Conservation (phyloP, 2,888 invertebrate species). For the Nipponacmea schrenckii region DNA sequence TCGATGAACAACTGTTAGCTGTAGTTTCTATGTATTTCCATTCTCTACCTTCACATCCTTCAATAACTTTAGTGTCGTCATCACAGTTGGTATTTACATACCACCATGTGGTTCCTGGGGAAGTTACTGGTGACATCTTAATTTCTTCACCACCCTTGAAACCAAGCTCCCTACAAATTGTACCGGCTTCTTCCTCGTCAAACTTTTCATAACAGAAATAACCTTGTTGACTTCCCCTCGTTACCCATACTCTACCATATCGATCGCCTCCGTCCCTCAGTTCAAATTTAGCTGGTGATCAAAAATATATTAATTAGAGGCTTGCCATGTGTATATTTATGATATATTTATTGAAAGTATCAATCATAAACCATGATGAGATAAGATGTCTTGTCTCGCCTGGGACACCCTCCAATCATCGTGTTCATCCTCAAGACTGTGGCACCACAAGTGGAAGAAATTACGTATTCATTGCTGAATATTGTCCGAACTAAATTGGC, state of each 20-base stretch:
- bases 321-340: too few species aligned
- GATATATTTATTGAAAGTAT: too few species aligned
- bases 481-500: too few species aligned
- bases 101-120: not conserved
- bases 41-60: not conserved
- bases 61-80: not conserved
- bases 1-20: not conserved
- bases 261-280: not conserved
- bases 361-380: too few species aligned
- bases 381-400: too few species aligned
- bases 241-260: not conserved
- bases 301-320: not conserved
- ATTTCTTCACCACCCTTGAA: not conserved
- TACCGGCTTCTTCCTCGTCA: not conserved
- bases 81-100: not conserved
- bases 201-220: not conserved
- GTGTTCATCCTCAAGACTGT: too few species aligned
- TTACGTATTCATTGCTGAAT: too few species aligned
- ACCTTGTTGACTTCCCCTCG: not conserved
- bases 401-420: too few species aligned
- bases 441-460: too few species aligned
- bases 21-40: not conserved
- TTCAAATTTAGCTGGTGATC: not conserved
- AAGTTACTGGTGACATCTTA: not conserved
- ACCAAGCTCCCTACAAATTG: not conserved